Evolutionary conservation across 2,797 vertebrate species (phyloP), one percentile per base, ranked within the genome.

Genomic region (Catamblyrhynchus diadema): DNA sequence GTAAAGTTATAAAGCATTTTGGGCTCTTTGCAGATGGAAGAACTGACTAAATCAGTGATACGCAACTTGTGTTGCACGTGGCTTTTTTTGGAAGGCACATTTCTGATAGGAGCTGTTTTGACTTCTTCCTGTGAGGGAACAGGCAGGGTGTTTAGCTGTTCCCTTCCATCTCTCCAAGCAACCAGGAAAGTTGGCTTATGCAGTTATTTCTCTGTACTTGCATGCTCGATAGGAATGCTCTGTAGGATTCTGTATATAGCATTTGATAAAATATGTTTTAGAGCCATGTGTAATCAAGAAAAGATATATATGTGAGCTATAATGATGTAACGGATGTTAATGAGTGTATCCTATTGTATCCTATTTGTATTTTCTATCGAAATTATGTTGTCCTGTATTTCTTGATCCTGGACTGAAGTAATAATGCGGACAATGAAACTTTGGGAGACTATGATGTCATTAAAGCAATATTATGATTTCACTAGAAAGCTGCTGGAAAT

Each of bases 141-240:
- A 96, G 89, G 93, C 95, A 96, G 88, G 78, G 91, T 92, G 91
- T 94, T 94, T 95, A 94, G 94, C 93, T 95, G 86, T 96, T 97
- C 89, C 84, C 44, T 95, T 91, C 85, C 62, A 69, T 96, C 81
- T 93, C 87, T 96, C 89, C 87, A 93, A 94, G 96, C 93, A 96
- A 93, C 88, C 91, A 88, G 79, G 84, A 91, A 95, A 94, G 87
- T 92, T 96, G 93, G 94, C 89, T 93, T 96, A 69, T 5, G 6
- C 59, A 78, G 72, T 95, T 91, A 85, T 95, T 95, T 89, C 81
- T 93, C 94, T 78, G 30, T 81, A 71, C 81, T 88, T 90, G 30
- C 25, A 80, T 41, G 51, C 61, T 94, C 2, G 4, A 54, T 89
- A 85, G n/a, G 53, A 60, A 74, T 51, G 37, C 75, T 95, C 39